Evolutionary conservation across 2,113 vertebrate genomes (phyloP).

Genomic region (Hippocampus abdominalis): DNA sequence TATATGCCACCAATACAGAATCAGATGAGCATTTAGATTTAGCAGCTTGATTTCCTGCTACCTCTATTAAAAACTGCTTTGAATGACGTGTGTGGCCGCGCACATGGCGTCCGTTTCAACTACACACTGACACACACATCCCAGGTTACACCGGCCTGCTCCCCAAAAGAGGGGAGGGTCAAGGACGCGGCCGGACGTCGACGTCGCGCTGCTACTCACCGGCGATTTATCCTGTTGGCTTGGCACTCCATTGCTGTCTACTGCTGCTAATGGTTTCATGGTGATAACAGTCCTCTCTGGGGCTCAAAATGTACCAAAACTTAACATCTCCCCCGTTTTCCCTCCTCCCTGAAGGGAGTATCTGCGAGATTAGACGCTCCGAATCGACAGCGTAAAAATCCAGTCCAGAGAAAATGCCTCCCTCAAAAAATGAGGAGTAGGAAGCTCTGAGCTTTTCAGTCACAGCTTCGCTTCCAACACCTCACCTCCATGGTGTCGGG

Average conservation of each 20-base stretch:
- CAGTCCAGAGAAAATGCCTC: conserved; percentile 37
- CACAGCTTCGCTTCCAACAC: conserved; percentile 2
- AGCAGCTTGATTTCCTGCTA: background rate
- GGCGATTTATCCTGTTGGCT: conserved; percentile 93
- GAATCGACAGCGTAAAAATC: conserved; percentile 9
- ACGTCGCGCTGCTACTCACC: conserved; percentile 84
- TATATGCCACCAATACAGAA: background rate
- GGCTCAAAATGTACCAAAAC: conserved; percentile 63
- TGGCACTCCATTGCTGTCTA: conserved; percentile 93
- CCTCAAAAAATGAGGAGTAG: background rate
- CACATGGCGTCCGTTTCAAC: conserved; percentile 64
- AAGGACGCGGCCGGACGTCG: conserved; percentile 42
- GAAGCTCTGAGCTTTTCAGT: background rate
- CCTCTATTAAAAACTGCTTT: background rate
- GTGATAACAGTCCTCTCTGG: conserved; percentile 81
- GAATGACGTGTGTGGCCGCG: conserved; percentile 20
- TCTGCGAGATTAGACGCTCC: conserved; percentile 55
- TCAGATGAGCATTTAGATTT: background rate
- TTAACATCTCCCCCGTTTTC: conserved; percentile 77
- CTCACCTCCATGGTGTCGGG: conserved; percentile 61
- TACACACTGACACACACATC: conserved; percentile 68
- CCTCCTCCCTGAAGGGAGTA: conserved; percentile 52
- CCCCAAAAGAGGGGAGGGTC: conserved; percentile 1
- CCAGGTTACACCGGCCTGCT: conserved; percentile 17
- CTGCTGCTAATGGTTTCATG: conserved; percentile 96